Conservation (phyloP, 2,113 vertebrate genomes). For the Sakesphorus luctuosus region DNA sequence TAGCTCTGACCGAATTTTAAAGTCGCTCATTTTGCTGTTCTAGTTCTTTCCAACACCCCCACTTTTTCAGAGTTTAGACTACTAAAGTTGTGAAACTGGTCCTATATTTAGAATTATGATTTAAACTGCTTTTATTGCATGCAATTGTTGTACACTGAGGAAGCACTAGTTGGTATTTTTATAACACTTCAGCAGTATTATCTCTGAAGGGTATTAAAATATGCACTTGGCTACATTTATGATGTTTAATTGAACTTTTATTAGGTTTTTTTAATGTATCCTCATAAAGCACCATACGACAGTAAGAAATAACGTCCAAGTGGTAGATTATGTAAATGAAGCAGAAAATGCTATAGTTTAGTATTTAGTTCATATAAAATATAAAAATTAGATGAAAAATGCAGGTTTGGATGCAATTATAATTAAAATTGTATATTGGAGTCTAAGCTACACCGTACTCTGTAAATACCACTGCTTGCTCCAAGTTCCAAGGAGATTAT, state of each 20-base stretch:
- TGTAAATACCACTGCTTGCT: constrained; percentile 5
- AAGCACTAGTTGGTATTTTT: constrained; percentile 29
- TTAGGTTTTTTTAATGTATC: constrained; percentile 41
- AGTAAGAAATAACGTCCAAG: constrained; percentile 46
- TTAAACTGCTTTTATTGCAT: constrained; percentile 23
- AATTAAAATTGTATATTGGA: constrained; percentile 57
- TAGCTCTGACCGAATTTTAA: neutral
- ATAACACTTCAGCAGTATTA: constrained; percentile 6
- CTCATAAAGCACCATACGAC: constrained; percentile 39
- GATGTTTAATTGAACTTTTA: constrained; percentile 67
- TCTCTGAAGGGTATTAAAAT: constrained; percentile 59
- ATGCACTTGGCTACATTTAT: constrained; percentile 26
- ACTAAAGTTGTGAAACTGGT: constrained; percentile 29
- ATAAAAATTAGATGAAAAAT: constrained; percentile 51
- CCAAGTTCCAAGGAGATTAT: constrained; percentile 25
- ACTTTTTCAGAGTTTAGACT: neutral
- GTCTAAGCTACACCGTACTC: neutral
- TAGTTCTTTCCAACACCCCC: neutral
- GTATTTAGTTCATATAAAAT: constrained; percentile 38
- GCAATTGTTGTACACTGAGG: constrained; percentile 17
- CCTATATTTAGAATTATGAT: constrained; percentile 52
- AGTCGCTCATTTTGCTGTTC: neutral
- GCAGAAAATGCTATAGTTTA: constrained; percentile 50
- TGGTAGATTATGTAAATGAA: constrained; percentile 55
- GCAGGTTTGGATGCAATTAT: constrained; percentile 26